A percentile compares a stretch with the other conserved stretches of the same genome.
phyloP scores from a whole-genome alignment of 2,797 vertebrate species.

The Acipenser oxyrinchus region DNA sequence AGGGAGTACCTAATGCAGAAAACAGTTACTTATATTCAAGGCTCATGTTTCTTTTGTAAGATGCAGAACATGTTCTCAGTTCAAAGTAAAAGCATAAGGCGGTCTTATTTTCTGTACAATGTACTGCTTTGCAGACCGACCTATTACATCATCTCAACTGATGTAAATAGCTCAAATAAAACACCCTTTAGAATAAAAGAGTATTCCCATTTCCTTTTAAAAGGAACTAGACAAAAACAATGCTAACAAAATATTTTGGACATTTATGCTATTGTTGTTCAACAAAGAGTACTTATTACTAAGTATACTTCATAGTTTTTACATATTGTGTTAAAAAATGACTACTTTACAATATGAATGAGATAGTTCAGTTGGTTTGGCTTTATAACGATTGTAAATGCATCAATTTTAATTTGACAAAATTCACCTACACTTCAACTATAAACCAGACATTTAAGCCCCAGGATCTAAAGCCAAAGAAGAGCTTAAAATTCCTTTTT shows the following conservation, averaged over 20 bases:
- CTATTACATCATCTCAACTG: constrained; percentile 68
- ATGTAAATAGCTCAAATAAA: constrained; percentile 73
- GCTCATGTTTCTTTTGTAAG: constrained; percentile 79
- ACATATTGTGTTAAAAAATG: no score
- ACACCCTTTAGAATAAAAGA: constrained; percentile 11
- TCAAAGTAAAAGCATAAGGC: constrained; percentile 62
- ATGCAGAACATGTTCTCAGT: constrained; percentile 69
- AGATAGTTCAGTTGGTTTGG: constrained; percentile 59
- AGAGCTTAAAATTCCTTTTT: no score
- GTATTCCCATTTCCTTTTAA: no score
- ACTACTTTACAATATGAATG: constrained; percentile 43
- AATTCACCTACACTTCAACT: constrained; percentile 34
- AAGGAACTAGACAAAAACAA: no score
- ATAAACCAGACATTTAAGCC: no score
- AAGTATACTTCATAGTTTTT: no score
- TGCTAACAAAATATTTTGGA: no score
- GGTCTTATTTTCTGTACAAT: constrained; percentile 64
- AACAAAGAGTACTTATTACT: no score
- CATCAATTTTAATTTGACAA: constrained; percentile 60
- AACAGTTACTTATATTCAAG: constrained; percentile 88
- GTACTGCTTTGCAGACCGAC: constrained; percentile 59
- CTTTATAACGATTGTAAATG: constrained; percentile 59
- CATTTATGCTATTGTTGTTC: no score
- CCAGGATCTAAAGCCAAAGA: no score
- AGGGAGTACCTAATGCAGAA: constrained; percentile 92